Conservation (phyloP, 2,797 vertebrate species). For the Mastacembelus armatus region DNA sequence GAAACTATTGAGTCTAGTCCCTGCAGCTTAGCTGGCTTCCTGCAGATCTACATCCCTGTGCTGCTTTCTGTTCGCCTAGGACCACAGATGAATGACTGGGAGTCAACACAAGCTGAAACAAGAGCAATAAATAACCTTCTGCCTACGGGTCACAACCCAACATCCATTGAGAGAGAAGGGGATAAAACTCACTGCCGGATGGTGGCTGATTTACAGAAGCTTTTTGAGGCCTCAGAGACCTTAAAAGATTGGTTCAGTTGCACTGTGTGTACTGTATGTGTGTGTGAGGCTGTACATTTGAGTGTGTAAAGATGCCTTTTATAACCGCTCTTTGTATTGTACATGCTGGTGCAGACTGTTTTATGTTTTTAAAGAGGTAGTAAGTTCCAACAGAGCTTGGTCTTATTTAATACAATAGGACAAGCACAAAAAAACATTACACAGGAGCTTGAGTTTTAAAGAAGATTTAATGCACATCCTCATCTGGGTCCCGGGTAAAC, state of each 20-base stretch:
- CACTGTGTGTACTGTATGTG: constrained; percentile 26
- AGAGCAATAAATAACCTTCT: constrained; percentile 81
- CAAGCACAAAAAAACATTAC: constrained; percentile 26
- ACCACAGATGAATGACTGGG: constrained; percentile 68
- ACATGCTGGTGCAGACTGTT: constrained; percentile 51
- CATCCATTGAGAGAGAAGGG: constrained; percentile 67
- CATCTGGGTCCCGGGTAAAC: constrained; percentile 72
- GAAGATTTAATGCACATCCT: constrained; percentile 65
- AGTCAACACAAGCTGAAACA: constrained; percentile 75
- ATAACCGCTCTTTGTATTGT: constrained; percentile 29
- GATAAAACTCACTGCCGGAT: constrained; percentile 73
- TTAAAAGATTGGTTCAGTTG: constrained; percentile 67
- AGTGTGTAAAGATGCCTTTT: constrained; percentile 36
- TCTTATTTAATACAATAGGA: constrained; percentile 52
- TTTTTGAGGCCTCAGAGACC: constrained; percentile 73
- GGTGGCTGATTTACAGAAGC: constrained; percentile 81
- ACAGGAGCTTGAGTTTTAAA: constrained; percentile 55
- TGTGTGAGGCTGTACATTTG: constrained; percentile 25
- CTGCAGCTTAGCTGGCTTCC: constrained; percentile 55
- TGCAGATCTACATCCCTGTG: constrained; percentile 60
- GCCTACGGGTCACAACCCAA: constrained; percentile 75
- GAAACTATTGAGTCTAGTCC: constrained; percentile 40
- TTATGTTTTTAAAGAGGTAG: constrained; percentile 55
- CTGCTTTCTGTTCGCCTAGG: constrained; percentile 72
- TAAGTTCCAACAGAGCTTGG: constrained; percentile 55